Percentiles rank a stretch among this genome's conserved stretches.
Conservation (phyloP, 2,797 vertebrate genomes). For the Diglossa cyanea region DNA sequence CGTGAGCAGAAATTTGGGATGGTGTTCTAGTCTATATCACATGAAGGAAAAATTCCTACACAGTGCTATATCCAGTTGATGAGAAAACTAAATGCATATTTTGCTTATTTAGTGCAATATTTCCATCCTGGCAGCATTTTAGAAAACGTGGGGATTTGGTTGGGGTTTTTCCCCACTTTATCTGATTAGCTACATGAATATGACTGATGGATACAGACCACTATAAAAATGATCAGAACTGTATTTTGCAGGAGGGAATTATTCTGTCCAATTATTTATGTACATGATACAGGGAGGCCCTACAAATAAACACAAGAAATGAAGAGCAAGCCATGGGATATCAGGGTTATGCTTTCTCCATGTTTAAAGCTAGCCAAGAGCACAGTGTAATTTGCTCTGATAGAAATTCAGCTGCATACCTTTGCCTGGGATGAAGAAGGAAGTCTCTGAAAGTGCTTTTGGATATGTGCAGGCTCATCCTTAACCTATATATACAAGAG, state of each 20-base stretch:
- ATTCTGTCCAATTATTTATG: neutral
- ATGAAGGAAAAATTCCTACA: neutral
- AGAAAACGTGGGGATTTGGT: neutral
- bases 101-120: neutral
- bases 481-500: neutral
- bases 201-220: neutral
- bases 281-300: neutral
- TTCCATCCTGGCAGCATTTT: neutral
- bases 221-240: neutral
- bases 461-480: neutral
- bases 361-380: neutral
- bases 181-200: neutral
- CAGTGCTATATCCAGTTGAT: neutral
- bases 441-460: neutral
- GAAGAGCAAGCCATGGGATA: neutral
- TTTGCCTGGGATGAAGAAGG: neutral
- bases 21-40: neutral
- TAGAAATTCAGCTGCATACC: neutral
- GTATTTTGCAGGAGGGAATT: neutral
- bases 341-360: neutral
- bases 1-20: neutral
- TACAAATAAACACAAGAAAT: neutral
- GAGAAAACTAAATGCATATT: neutral
- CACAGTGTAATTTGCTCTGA: neutral
- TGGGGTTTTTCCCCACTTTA: neutral